phyloP scores from a whole-genome alignment of 2,113 vertebrate genomes.

The Diadophis punctatus region DNA sequence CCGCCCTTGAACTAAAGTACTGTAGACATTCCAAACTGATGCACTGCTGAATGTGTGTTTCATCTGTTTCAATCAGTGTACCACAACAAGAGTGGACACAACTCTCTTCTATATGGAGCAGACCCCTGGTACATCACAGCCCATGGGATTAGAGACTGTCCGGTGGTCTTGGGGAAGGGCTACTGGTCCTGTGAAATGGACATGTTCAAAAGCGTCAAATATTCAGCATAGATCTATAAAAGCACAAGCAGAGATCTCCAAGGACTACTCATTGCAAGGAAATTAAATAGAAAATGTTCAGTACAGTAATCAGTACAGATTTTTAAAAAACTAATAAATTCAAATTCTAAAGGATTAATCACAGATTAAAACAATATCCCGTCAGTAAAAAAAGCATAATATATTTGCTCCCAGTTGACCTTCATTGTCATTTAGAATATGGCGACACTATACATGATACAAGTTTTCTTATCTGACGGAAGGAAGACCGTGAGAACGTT shows the following conservation, averaged over 20 bases:
- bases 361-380: not conserved
- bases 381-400: not conserved
- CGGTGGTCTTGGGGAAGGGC: not conserved
- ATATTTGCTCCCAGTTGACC: not conserved
- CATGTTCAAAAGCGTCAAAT: not conserved
- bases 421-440: not conserved
- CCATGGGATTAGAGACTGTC: not conserved
- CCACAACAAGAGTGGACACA: not conserved
- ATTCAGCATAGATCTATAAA: not conserved
- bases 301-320: not conserved
- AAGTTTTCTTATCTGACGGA: not conserved
- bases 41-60: not conserved
- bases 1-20: too few species aligned
- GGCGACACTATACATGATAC: not conserved
- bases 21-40: not conserved
- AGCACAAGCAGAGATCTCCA: not conserved
- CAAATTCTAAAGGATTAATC: not conserved
- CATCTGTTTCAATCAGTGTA: not conserved
- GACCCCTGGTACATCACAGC: not conserved
- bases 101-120: not conserved
- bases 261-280: not conserved
- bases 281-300: not conserved
- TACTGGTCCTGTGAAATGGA: not conserved
- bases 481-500: not conserved
- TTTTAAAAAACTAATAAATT: not conserved